A percentile compares a stretch with the other conserved stretches of the same genome.
Evolutionary conservation across 2,888 invertebrate genomes (phyloP).

Genomic region (Ennomos erosarius): DNA sequence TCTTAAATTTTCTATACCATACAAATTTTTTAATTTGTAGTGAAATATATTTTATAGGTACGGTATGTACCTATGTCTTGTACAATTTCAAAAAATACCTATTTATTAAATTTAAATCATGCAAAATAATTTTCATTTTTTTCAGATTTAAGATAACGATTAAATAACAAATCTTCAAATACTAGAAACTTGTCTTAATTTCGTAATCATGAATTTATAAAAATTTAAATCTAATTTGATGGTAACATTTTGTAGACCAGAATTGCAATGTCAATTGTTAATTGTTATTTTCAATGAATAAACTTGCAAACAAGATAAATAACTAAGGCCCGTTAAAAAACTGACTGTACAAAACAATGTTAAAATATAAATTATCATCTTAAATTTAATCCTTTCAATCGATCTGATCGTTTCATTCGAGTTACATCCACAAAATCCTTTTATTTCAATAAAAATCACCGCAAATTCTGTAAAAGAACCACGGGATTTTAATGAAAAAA

Average conservation of each 20-base stretch:
- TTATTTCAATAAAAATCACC: constrained; percentile 53
- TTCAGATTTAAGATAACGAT: too few relatives aligned
- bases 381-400: constrained; percentile 52
- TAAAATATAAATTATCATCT: constrained; percentile 40
- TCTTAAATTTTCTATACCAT: neutral
- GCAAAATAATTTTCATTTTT: too few relatives aligned
- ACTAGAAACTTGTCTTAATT: too few relatives aligned
- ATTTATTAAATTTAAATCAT: too few relatives aligned
- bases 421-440: constrained; percentile 43
- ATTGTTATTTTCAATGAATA: constrained; percentile 19
- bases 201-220: too few relatives aligned
- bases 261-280: constrained; percentile 15
- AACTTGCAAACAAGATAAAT: constrained; percentile 36
- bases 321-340: constrained; percentile 36
- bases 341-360: constrained; percentile 34
- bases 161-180: too few relatives aligned
- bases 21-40: too few relatives aligned
- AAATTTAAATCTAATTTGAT: neutral
- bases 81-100: too few relatives aligned
- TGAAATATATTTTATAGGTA: too few relatives aligned
- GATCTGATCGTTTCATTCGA: constrained; percentile 54
- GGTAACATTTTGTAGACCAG: constrained; percentile 1
- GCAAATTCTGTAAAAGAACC: constrained; percentile 63
- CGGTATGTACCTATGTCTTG: too few relatives aligned
- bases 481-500: constrained; percentile 56